Evolutionary conservation across 2,113 vertebrate species (phyloP).

Genomic region (Sphaerodactylus townsendi): DNA sequence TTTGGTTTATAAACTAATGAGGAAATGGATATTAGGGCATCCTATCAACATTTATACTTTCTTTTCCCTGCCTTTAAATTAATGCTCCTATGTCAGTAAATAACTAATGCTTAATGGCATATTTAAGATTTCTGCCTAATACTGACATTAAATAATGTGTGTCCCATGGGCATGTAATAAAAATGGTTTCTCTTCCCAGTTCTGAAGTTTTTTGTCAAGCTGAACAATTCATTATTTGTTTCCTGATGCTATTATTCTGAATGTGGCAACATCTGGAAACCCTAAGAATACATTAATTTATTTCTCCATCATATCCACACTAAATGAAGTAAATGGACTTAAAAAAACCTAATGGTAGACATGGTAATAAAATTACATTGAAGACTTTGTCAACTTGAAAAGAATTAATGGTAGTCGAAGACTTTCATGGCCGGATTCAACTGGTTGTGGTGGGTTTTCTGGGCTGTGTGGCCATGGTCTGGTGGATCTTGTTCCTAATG

Average conservation of each 20-base stretch:
- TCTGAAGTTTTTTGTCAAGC: background rate
- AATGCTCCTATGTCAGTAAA: background rate
- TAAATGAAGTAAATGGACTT: background rate
- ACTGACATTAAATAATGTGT: background rate
- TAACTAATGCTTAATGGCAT: background rate
- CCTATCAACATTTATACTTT: constrained; percentile 6
- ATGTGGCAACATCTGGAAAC: background rate
- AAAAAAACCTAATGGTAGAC: constrained; percentile 4
- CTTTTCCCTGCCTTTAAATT: background rate
- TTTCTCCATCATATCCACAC: background rate
- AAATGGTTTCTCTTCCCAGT: background rate
- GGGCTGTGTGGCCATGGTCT: too few species aligned
- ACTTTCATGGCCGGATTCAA: too few species aligned
- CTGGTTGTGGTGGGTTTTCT: too few species aligned
- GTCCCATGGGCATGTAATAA: background rate
- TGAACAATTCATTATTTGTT: background rate
- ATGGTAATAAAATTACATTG: too few species aligned
- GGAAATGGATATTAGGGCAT: background rate
- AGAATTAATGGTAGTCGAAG: too few species aligned
- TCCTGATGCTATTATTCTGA: background rate
- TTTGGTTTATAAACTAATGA: background rate
- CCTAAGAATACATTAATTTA: background rate
- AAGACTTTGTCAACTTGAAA: background rate
- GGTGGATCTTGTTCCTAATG: too few species aligned
- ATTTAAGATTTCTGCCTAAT: background rate